Evolutionary conservation across 2,113 vertebrate genomes (phyloP).

Genomic region (Cyprinodon tularosa): DNA sequence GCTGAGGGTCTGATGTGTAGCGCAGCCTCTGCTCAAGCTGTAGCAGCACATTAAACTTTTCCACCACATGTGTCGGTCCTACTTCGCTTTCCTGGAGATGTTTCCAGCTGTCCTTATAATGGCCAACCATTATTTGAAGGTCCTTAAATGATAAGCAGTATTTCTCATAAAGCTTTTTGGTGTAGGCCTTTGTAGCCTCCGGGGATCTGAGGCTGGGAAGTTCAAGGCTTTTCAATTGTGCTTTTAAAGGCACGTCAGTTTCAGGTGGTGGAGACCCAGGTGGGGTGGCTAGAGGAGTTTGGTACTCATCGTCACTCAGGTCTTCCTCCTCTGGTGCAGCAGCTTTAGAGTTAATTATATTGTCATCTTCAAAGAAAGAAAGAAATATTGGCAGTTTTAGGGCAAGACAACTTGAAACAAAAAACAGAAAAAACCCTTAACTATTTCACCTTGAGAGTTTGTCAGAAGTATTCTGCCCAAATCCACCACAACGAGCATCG

Average conservation of each 20-base stretch:
- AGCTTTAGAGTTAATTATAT: slow-evolving; percentile 72
- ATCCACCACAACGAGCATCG: slow-evolving; percentile 93
- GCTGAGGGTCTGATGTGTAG: slow-evolving; percentile 95
- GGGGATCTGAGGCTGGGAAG: slow-evolving; percentile 62
- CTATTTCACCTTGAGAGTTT: slow-evolving; percentile 89
- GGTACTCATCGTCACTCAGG: slow-evolving; percentile 94
- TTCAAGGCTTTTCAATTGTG: slow-evolving; percentile 61
- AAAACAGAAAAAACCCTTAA: neutral
- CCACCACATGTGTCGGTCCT: slow-evolving; percentile 95
- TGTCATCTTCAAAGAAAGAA: slow-evolving; percentile 74
- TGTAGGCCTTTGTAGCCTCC: slow-evolving; percentile 80
- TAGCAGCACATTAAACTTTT: slow-evolving; percentile 95
- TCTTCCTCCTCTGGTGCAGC: slow-evolving; percentile 83
- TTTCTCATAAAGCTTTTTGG: slow-evolving; percentile 91
- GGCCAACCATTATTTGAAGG: slow-evolving; percentile 98
- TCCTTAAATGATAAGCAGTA: slow-evolving; percentile 94
- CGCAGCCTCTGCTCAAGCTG: slow-evolving; percentile 92
- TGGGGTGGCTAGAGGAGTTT: slow-evolving; percentile 94
- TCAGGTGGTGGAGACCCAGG: slow-evolving; percentile 88
- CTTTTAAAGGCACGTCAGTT: slow-evolving; percentile 64
- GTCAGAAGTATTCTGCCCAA: slow-evolving; percentile 95
- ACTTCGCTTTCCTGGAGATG: slow-evolving; percentile 93
- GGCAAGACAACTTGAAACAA: neutral
- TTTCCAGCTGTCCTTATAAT: slow-evolving; percentile 97
- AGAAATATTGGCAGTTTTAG: neutral